Percentiles rank a stretch among this genome's conserved stretches.
These are phyloP conservation scores for Amphiduros pacificus DNA, from an alignment of 2,888 invertebrate genomes.

Conservation along the genomic window DNA sequence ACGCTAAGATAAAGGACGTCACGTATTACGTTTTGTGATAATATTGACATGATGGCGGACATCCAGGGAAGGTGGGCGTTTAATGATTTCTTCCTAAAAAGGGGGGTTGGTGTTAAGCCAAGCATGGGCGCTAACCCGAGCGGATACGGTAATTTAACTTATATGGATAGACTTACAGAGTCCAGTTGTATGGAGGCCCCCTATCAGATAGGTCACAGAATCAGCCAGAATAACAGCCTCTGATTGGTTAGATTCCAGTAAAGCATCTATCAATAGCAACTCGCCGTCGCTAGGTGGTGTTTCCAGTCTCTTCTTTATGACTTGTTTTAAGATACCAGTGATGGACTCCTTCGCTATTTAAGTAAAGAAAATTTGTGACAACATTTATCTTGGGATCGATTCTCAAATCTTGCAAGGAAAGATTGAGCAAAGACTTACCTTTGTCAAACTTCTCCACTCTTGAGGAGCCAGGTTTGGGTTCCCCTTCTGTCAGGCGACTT, in stretches of 20 bases:
- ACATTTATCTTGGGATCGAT: not conserved
- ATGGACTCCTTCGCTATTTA: conserved; percentile 2
- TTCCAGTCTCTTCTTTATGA: conserved; percentile 33
- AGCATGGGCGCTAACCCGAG: too few species aligned
- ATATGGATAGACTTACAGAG: conserved; percentile 40
- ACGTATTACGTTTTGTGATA: too few species aligned
- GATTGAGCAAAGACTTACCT: conserved; percentile 31
- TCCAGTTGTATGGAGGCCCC: conserved; percentile 54
- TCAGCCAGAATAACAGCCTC: conserved; percentile 35
- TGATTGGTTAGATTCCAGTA: conserved; percentile 27
- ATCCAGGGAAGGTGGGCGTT: too few species aligned
- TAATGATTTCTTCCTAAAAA: too few species aligned
- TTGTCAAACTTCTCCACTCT: conserved; percentile 39
- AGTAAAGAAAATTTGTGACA: not conserved
- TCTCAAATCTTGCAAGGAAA: not conserved
- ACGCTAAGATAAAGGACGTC: too few species aligned
- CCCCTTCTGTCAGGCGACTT: conserved; percentile 18
- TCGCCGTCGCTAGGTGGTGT: conserved; percentile 31
- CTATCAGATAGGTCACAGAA: conserved; percentile 39
- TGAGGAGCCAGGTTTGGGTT: conserved; percentile 35
- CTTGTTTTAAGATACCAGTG: conserved; percentile 24
- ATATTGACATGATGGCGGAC: too few species aligned
- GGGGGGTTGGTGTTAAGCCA: too few species aligned
- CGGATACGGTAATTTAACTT: not conserved
- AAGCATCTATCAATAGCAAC: conserved; percentile 40